phyloP scores from a whole-genome alignment of 2,888 invertebrate species.

The Yponomeuta evonymella region DNA sequence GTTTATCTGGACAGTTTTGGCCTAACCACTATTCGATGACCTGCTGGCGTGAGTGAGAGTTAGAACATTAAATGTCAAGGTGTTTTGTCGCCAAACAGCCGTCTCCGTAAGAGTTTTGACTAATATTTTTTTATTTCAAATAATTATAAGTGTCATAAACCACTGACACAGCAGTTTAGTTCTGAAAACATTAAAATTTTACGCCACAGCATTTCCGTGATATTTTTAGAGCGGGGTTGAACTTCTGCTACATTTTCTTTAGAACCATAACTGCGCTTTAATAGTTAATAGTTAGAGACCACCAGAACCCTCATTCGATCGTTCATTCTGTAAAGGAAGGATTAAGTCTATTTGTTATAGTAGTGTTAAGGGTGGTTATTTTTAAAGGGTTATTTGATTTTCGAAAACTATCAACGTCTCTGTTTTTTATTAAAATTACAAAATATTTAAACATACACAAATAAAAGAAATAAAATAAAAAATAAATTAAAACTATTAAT shows the following conservation, averaged over 20 bases:
- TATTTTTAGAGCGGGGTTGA: slow-evolving; percentile 7
- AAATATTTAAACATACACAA: too few species aligned
- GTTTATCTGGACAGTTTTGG: background rate
- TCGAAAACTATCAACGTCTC: background rate
- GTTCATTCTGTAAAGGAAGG: too few species aligned
- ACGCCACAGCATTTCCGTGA: slow-evolving; percentile 9
- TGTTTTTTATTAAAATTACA: too few species aligned
- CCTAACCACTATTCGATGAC: background rate
- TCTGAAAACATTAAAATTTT: slow-evolving; percentile 17
- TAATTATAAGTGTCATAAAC: slow-evolving; percentile 19
- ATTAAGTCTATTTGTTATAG: slow-evolving; percentile 17
- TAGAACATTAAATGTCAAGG: background rate
- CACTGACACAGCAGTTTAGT: slow-evolving; percentile 15
- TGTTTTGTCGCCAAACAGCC: background rate
- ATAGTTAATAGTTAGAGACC: too few species aligned
- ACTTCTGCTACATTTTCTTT: too few species aligned
- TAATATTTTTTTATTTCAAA: slow-evolving; percentile 8
- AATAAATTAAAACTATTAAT: too few species aligned
- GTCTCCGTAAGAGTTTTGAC: background rate
- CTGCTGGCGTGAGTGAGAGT: background rate
- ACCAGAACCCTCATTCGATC: too few species aligned
- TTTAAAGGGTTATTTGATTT: background rate
- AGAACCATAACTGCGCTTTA: too few species aligned
- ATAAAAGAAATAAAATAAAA: too few species aligned
- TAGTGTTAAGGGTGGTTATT: background rate